Evolutionary conservation across 2,888 invertebrate species (phyloP).

Genomic region (Cephus nigrinus): DNA sequence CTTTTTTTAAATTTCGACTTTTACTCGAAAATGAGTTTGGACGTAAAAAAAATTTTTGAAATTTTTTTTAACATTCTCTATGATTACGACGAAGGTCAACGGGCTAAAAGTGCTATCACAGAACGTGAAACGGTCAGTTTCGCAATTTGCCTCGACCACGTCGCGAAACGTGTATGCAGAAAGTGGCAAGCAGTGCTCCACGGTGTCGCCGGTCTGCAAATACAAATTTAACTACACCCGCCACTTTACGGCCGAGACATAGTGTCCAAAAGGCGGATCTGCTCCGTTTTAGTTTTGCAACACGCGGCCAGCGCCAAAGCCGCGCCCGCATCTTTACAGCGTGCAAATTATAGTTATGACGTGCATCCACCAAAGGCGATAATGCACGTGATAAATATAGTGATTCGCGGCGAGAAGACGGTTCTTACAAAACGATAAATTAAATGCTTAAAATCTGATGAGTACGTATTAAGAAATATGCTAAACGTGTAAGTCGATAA

Average conservation of each 20-base stretch:
- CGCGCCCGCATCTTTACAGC: conserved; percentile 29
- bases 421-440: not conserved
- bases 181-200: not conserved
- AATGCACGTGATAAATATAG: not conserved
- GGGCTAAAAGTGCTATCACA: not conserved
- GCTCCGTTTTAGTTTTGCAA: conserved; percentile 11
- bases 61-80: not conserved
- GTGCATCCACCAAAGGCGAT: not conserved
- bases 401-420: too few relatives aligned
- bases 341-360: conserved; percentile 29
- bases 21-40: too few relatives aligned
- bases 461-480: not conserved
- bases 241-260: conserved; percentile 54
- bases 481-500: not conserved
- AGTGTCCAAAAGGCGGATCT: conserved; percentile 41
- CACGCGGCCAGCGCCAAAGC: not conserved
- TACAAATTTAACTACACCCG: conserved; percentile 57
- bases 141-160: not conserved
- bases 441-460: not conserved
- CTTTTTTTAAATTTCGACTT: not conserved
- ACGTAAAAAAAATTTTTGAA: not conserved
- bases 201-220: conserved; percentile 43
- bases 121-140: not conserved
- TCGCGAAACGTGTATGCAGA: not conserved
- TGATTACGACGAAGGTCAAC: not conserved